phyloP scores from a whole-genome alignment of 1,140 invertebrate genomes.

The Drosophila jambulina region DNA sequence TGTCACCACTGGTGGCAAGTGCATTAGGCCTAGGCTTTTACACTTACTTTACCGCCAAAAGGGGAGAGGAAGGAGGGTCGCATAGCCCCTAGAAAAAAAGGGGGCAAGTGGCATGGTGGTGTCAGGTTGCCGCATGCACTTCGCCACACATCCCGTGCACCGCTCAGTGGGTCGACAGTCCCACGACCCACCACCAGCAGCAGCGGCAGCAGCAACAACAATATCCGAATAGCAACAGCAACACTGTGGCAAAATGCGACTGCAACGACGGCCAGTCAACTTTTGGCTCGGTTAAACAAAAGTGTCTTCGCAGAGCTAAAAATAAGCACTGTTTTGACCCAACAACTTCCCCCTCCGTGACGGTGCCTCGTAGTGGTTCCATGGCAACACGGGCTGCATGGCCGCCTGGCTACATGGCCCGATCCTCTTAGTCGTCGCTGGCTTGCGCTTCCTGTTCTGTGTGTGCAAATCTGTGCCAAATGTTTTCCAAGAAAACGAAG shows the following conservation, averaged over 20 bases:
- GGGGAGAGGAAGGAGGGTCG: slow-evolving; percentile 2
- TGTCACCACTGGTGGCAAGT: slow-evolving; percentile 57
- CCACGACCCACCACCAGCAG: slow-evolving; percentile 39
- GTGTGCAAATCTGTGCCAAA: slow-evolving; percentile 69
- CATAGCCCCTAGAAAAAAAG: slow-evolving; percentile 3
- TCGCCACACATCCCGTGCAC: slow-evolving; percentile 10
- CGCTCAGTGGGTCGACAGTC: slow-evolving; percentile 40
- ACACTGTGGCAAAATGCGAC: slow-evolving; percentile 23
- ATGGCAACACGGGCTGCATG: slow-evolving; percentile 14
- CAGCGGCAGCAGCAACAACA: not conserved
- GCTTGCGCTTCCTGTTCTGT: slow-evolving; percentile 66
- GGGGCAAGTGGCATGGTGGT: slow-evolving; percentile 53
- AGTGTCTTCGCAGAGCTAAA: slow-evolving; percentile 64
- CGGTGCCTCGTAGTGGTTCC: not conserved
- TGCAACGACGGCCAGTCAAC: slow-evolving; percentile 58
- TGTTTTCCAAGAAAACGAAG: slow-evolving; percentile 57
- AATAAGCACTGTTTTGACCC: slow-evolving; percentile 59
- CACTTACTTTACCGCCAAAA: slow-evolving; percentile 18
- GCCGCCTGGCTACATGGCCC: slow-evolving; percentile 11
- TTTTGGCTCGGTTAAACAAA: slow-evolving; percentile 52
- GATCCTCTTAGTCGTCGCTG: slow-evolving; percentile 38
- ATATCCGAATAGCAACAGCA: slow-evolving; percentile 15
- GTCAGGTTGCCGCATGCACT: slow-evolving; percentile 52
- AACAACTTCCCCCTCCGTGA: slow-evolving; percentile 10
- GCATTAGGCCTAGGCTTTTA: slow-evolving; percentile 57